Conservation (phyloP, 2,797 vertebrate species). For the Crenuchus spilurus region DNA sequence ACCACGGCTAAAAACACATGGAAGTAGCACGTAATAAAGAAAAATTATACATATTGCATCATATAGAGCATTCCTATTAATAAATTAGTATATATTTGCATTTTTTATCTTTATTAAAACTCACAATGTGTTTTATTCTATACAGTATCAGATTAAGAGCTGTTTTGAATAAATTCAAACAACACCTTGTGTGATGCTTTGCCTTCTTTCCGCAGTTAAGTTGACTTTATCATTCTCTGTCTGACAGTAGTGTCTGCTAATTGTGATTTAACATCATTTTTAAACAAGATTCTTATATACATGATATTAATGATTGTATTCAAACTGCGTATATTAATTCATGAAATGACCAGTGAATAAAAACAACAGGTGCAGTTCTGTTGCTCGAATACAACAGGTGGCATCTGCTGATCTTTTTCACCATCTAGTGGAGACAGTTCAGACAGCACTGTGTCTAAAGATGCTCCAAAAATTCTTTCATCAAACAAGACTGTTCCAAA, state of each 20-base stretch:
- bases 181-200: neutral
- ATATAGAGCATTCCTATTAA: neutral
- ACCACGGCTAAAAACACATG: conserved; percentile 82
- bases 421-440: conserved; percentile 36
- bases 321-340: too few species aligned
- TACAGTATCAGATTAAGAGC: neutral
- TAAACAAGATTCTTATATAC: too few species aligned
- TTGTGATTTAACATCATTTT: too few species aligned
- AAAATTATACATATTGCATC: neutral
- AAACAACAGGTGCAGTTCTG: too few species aligned
- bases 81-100: neutral
- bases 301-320: too few species aligned
- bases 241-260: too few species aligned
- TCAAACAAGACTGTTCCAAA: too few species aligned
- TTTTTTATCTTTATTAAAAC: neutral
- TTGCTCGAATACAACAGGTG: too few species aligned
- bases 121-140: neutral
- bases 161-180: neutral
- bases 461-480: neutral
- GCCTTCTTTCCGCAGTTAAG: neutral
- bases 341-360: too few species aligned
- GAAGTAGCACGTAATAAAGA: conserved; percentile 65
- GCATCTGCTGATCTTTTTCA: neutral
- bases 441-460: too few species aligned
- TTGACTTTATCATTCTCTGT: neutral